Percentiles rank a stretch among this genome's conserved stretches.
Conservation (phyloP, 2,888 invertebrate species). For the Scaptomyza tumidula region DNA sequence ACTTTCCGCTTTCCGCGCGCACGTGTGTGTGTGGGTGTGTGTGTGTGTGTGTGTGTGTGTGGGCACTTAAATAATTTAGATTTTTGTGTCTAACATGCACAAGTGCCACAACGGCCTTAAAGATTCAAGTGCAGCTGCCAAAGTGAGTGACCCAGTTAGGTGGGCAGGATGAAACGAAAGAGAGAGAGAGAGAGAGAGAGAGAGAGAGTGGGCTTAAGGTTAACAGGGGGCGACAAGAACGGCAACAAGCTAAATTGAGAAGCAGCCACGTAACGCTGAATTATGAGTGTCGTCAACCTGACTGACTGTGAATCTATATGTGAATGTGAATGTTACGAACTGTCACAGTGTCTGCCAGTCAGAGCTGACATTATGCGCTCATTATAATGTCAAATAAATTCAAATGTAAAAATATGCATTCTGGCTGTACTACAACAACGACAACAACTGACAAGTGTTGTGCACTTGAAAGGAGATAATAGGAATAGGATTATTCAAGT, state of each 20-base stretch:
- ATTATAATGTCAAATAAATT: slow-evolving; percentile 80
- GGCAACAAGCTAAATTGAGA: slow-evolving; percentile 40
- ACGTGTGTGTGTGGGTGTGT: slow-evolving; percentile 38
- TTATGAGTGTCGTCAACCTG: slow-evolving; percentile 44
- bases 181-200: not conserved
- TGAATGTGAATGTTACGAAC: slow-evolving; percentile 14
- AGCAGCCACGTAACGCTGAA: slow-evolving; percentile 35
- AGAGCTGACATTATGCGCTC: slow-evolving; percentile 74
- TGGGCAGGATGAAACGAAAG: not conserved
- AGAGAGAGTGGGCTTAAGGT: not conserved
- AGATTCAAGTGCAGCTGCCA: slow-evolving; percentile 77
- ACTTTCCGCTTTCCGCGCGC: not conserved
- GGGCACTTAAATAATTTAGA: slow-evolving; percentile 81
- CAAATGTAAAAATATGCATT: slow-evolving; percentile 66
- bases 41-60: slow-evolving; percentile 20
- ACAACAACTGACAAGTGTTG: slow-evolving; percentile 44
- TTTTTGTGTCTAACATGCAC: slow-evolving; percentile 82
- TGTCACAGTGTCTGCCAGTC: slow-evolving; percentile 19
- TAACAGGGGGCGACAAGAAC: not conserved
- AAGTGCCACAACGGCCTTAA: slow-evolving; percentile 79
- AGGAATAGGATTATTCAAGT: slow-evolving; percentile 40
- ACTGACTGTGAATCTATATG: slow-evolving; percentile 19
- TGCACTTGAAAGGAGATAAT: slow-evolving; percentile 57
- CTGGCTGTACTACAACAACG: slow-evolving; percentile 12
- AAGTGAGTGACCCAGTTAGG: slow-evolving; percentile 78